Conservation (phyloP, 2,888 invertebrate species). For the Colletes collaris region DNA sequence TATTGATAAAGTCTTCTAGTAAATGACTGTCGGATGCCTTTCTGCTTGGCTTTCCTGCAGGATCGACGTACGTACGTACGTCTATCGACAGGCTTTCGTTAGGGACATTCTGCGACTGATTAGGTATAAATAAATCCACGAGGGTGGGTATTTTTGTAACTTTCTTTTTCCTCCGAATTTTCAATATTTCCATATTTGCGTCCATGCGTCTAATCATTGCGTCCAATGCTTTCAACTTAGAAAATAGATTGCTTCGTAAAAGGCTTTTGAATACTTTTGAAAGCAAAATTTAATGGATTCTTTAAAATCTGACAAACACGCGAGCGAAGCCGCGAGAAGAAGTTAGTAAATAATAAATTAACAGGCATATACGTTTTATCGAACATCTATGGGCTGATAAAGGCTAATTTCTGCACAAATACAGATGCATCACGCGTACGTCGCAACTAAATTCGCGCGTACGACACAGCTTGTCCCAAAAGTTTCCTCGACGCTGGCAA, state of each 20-base stretch:
- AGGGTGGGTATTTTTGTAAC: too few species aligned
- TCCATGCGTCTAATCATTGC: too few species aligned
- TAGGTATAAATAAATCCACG: too few species aligned
- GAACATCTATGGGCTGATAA: background rate
- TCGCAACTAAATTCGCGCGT: background rate
- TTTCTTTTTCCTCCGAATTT: too few species aligned
- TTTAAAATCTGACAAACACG: too few species aligned
- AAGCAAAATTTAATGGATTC: too few species aligned
- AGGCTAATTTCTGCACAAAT: background rate
- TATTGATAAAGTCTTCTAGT: constrained; percentile 45
- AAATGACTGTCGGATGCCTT: constrained; percentile 35
- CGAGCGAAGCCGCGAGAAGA: too few species aligned
- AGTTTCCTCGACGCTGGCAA: constrained; percentile 30
- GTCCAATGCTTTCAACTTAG: too few species aligned
- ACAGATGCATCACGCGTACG: background rate
- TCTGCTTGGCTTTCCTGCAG: constrained; percentile 15
- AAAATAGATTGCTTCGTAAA: too few species aligned
- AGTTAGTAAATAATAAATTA: background rate
- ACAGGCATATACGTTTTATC: background rate
- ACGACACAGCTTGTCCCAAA: constrained; percentile 1
- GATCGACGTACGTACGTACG: background rate
- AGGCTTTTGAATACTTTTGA: too few species aligned
- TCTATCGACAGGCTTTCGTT: background rate
- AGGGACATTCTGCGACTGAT: too few species aligned
- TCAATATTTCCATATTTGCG: too few species aligned